Percentiles rank a stretch among this genome's conserved stretches.
These are phyloP conservation scores for Pseudachorutes palmiensis DNA, from an alignment of 1,140 invertebrate species.

Conservation along the genomic window DNA sequence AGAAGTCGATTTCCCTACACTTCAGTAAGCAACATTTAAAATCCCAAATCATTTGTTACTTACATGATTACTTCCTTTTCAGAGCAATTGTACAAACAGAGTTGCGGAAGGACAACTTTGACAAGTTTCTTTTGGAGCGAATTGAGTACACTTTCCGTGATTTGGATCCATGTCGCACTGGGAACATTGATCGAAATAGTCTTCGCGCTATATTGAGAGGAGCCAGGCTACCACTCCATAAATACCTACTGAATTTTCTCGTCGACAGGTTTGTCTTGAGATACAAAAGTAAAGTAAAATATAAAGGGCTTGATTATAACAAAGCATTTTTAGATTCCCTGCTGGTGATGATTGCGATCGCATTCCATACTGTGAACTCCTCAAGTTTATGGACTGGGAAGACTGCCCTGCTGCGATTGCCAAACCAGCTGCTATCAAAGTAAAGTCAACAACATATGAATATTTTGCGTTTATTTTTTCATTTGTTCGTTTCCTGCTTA, in stretches of 20 bases:
- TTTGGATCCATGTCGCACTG: slow-evolving; percentile 35
- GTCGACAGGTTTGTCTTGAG: slow-evolving; percentile 31
- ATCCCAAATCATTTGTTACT: background rate
- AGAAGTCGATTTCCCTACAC: slow-evolving; percentile 31
- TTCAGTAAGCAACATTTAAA: slow-evolving; percentile 25
- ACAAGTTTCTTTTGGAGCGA: slow-evolving; percentile 27
- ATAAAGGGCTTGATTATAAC: no score
- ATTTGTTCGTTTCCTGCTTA: no score
- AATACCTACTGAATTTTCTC: slow-evolving; percentile 32
- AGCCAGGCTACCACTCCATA: slow-evolving; percentile 32
- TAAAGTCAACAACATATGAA: slow-evolving; percentile 14
- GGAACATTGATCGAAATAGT: slow-evolving; percentile 34
- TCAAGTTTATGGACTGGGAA: slow-evolving; percentile 36
- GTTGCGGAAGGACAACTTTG: slow-evolving; percentile 28
- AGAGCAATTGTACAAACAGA: slow-evolving; percentile 35
- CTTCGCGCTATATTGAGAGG: slow-evolving; percentile 33
- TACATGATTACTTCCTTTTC: background rate
- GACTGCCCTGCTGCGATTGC: slow-evolving; percentile 31
- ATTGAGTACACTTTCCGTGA: slow-evolving; percentile 35
- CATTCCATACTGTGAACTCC: slow-evolving; percentile 32
- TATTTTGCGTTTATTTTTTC: slow-evolving; percentile 10
- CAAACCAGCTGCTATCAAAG: slow-evolving; percentile 33
- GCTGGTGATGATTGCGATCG: slow-evolving; percentile 7
- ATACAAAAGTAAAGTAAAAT: no score
- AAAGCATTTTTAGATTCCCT: slow-evolving; percentile 16